Evolutionary conservation across 2,113 vertebrate genomes (phyloP), one percentile per base, ranked within the genome.

Genomic region (Oceanodroma tethys): DNA sequence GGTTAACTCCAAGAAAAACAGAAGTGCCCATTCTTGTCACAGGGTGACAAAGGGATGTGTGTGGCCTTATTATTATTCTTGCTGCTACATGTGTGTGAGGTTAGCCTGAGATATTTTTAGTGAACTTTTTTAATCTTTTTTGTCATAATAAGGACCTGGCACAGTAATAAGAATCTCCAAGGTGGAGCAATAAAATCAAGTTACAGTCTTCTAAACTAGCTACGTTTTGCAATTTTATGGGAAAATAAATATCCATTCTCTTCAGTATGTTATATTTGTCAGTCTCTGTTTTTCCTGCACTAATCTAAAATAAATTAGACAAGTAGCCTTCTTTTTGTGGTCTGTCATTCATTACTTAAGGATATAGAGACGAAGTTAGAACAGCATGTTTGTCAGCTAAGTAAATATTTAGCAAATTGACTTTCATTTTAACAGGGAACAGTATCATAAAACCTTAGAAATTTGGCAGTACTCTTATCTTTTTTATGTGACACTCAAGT

Each of bases 111-210:
- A 86, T 71, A 66, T 48, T 91, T 90, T 90, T 89, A 29, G 83
- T 80, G 10, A 86, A 63, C 17, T 62, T 79, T 60, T 90, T 40
- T 11, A 60, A 70, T 76, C 48, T 86, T 95, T 74, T 91, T 42
- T 42, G 42, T 42, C 42, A 71, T 93, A 72, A 78, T 82, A 89
- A 93, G 82, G 65, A 95, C 70, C 78, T 86, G 65, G 47, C 36
- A 66, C 40, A 29, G 52, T 56, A 94, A 59, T 87, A 94, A 85
- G 73, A 94, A 90, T 68, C 76, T 81, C 40, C 43, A 78, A 81
- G 55, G 40, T 89, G 38, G 40, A 97, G 82, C 89, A 88, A 68
- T 94, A 78, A 87, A 91, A 71, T 95, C 75, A 87, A 88, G 85
- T 82, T 93, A 38, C 55, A 71, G 27, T 89, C 52, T 13, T 94